Percentiles rank a stretch among this genome's conserved stretches.
Conservation (phyloP, 2,113 vertebrate species). For the Typhlomys cinereus region DNA sequence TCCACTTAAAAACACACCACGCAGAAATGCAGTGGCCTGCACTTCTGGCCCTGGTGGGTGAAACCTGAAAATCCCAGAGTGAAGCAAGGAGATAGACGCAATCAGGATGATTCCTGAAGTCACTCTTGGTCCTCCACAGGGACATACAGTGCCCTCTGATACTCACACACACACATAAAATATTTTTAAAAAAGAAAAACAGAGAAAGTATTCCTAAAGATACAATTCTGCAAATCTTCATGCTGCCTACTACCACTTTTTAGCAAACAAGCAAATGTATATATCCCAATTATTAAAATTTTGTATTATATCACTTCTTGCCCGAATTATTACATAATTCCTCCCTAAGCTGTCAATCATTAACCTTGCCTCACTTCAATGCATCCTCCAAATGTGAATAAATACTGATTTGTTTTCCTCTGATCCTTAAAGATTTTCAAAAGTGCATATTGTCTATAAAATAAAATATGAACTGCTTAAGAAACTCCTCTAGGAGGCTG, state of each 20-base stretch:
- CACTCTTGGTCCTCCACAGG: too few species aligned
- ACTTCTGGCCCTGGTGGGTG: too few species aligned
- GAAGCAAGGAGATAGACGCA: too few species aligned
- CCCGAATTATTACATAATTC: too few species aligned
- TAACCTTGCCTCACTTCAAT: background rate
- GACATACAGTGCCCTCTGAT: too few species aligned
- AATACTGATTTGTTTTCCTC: background rate
- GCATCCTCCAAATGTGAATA: background rate
- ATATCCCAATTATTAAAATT: too few species aligned
- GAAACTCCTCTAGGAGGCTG: background rate
- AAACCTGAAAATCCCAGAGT: too few species aligned
- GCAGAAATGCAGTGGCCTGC: too few species aligned
- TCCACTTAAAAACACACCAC: too few species aligned
- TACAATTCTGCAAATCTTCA: background rate
- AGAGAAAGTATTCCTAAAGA: slow-evolving; percentile 33
- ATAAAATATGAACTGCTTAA: background rate
- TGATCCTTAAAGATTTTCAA: background rate
- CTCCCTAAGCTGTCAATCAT: background rate
- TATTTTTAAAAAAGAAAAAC: slow-evolving; percentile 47
- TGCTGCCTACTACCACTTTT: background rate
- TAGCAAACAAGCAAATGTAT: background rate
- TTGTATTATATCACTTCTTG: too few species aligned
- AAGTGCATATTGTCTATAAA: background rate
- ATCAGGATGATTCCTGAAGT: too few species aligned
- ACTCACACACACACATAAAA: too few species aligned